Percentiles rank a stretch among this genome's conserved stretches.
Conservation (phyloP, 2,888 invertebrate genomes). For the Dryadula phaetusa region DNA sequence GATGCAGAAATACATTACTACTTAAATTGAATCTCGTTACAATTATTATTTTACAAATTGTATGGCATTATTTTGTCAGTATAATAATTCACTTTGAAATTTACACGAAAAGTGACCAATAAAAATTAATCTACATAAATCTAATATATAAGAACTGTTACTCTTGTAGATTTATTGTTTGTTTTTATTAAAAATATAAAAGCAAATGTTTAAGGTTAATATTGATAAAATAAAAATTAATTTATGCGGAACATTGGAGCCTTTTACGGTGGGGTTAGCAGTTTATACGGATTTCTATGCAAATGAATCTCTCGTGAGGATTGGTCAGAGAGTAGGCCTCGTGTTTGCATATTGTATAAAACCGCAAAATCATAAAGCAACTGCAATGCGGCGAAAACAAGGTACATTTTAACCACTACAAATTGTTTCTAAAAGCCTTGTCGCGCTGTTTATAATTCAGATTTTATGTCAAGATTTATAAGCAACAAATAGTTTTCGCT, state of each 20-base stretch:
- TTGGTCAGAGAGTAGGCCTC: constrained; percentile 51
- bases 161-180: not conserved
- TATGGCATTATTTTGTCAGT: not conserved
- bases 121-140: not conserved
- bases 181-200: not conserved
- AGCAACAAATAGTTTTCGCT: not conserved
- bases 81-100: constrained; percentile 2
- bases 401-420: constrained; percentile 28
- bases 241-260: constrained; percentile 25
- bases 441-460: constrained; percentile 4
- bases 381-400: constrained; percentile 52
- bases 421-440: constrained; percentile 18
- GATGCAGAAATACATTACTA: no score
- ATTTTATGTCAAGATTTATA: not conserved
- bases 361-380: constrained; percentile 55
- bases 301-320: constrained; percentile 60
- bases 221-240: constrained; percentile 8
- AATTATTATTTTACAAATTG: not conserved
- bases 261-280: constrained; percentile 41
- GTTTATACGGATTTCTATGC: constrained; percentile 60
- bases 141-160: not conserved
- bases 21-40: not conserved
- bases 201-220: not conserved
- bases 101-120: not conserved
- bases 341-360: constrained; percentile 70